phyloP scores from a whole-genome alignment of 1,140 invertebrate species.

The Caerostris darwini region DNA sequence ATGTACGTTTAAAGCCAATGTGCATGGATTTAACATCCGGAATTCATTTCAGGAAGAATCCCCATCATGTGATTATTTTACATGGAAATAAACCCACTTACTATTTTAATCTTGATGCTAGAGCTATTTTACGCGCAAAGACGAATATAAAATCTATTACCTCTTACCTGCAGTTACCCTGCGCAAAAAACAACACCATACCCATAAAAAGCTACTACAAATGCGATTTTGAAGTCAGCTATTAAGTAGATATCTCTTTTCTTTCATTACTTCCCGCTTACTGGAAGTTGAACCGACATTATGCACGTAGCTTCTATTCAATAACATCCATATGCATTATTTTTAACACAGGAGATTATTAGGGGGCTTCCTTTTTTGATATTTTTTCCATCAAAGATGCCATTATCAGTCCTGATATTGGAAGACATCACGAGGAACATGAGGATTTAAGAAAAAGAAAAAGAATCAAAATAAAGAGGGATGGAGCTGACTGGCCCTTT shows the following conservation, averaged over 20 bases:
- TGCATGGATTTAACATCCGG: background rate
- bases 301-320: constrained; percentile 40
- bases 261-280: constrained; percentile 30
- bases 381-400: constrained; percentile 52
- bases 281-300: constrained; percentile 34
- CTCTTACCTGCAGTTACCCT: background rate
- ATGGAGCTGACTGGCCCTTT: constrained; percentile 20
- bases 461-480: constrained; percentile 25
- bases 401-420: constrained; percentile 61
- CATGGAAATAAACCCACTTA: background rate
- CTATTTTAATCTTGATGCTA: constrained; percentile 10
- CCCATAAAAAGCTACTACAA: constrained; percentile 20
- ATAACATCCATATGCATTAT: constrained; percentile 53
- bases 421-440: constrained; percentile 61
- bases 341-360: constrained; percentile 53
- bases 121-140: background rate
- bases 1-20: background rate
- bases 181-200: background rate
- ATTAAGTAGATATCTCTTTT: constrained; percentile 26
- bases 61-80: constrained; percentile 2
- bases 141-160: background rate
- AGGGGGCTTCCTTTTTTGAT: background rate
- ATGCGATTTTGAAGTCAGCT: constrained; percentile 36
- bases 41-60: constrained; percentile 8
- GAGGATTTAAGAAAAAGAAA: constrained; percentile 25